Conservation (phyloP, 2,888 invertebrate genomes). For the Amiota mariae region DNA sequence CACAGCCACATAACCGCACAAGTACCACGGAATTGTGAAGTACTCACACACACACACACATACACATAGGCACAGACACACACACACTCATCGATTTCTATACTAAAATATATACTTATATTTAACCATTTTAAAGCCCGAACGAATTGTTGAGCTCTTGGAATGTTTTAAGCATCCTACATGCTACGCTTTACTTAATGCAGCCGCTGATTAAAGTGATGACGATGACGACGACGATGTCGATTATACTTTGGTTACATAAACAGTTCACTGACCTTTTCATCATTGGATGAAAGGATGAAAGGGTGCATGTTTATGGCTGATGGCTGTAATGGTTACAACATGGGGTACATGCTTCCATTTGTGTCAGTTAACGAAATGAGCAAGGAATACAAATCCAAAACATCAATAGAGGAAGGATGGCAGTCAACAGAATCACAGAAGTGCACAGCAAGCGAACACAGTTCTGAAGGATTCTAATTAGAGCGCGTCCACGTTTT, state of each 20-base stretch:
- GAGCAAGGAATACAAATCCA: background rate
- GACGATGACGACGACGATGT: background rate
- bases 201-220: background rate
- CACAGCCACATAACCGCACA: background rate
- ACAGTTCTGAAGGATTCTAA: background rate
- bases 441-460: background rate
- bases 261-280: conserved; percentile 11
- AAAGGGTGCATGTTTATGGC: background rate
- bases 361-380: background rate
- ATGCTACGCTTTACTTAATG: no score
- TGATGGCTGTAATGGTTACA: background rate
- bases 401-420: no score
- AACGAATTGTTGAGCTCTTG: background rate
- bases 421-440: no score
- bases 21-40: no score
- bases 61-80: no score
- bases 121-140: background rate
- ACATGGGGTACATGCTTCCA: background rate
- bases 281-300: background rate
- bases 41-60: background rate
- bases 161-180: no score
- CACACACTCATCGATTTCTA: background rate
- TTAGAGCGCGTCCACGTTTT: conserved; percentile 3
- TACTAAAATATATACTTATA: background rate
- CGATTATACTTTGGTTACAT: background rate